phyloP scores from a whole-genome alignment of 2,113 vertebrate species.

The Uria aalge region DNA sequence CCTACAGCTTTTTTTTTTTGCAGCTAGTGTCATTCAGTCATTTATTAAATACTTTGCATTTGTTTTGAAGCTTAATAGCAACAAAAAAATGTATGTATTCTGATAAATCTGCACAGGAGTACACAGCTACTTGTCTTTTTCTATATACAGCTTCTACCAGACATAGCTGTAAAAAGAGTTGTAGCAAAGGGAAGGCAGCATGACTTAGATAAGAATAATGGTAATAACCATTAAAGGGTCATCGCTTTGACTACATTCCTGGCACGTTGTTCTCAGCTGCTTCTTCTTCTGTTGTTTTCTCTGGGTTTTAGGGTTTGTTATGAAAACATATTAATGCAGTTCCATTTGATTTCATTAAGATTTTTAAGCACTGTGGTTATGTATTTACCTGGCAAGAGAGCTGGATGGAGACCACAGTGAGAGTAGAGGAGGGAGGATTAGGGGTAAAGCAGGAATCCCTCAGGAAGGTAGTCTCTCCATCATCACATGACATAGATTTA shows the following conservation, averaged over 20 bases:
- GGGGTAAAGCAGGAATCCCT: not conserved
- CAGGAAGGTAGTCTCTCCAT: not conserved
- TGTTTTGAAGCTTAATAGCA: not conserved
- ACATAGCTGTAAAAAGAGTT: not conserved
- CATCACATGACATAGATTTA: not conserved
- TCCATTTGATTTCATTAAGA: not conserved
- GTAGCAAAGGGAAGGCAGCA: not conserved
- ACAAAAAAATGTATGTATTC: not conserved
- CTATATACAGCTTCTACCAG: not conserved
- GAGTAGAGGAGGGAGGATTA: not conserved
- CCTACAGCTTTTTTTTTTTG: not conserved
- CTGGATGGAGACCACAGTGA: not conserved
- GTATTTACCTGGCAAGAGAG: not conserved
- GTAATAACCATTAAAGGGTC: not conserved
- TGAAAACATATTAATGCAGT: not conserved
- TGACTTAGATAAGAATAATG: not conserved
- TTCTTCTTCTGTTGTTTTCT: not conserved
- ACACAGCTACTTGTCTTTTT: not conserved
- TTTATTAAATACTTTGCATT: not conserved
- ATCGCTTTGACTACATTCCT: fast-evolving
- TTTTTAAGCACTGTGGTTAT: not conserved
- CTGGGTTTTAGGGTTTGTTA: not conserved
- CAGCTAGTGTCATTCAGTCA: not conserved
- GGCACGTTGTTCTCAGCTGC: not conserved
- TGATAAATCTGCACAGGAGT: not conserved